Conservation (phyloP, 23 tunicate species). For the Botrylloides violaceus region DNA sequence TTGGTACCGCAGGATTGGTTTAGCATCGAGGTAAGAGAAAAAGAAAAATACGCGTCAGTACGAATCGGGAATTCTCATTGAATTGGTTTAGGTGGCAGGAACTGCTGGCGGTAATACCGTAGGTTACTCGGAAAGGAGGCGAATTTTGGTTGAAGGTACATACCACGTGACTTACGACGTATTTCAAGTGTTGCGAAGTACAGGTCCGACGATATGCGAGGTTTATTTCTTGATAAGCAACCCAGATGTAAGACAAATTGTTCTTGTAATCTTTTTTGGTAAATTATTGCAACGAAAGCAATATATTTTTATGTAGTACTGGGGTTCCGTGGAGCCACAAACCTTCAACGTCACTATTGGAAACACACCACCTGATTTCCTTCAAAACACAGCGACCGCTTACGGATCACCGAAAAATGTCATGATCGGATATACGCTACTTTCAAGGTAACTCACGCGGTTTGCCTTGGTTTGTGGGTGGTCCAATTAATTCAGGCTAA, state of each 20-base stretch:
- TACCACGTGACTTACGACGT: constrained; percentile 3
- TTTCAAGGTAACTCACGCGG: constrained; percentile 18
- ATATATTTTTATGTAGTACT: constrained; percentile 1
- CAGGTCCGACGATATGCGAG: constrained; percentile 30
- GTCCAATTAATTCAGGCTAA: too few relatives aligned
- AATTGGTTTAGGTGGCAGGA: background rate
- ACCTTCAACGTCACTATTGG: background rate
- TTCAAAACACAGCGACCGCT: background rate
- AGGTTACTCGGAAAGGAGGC: background rate
- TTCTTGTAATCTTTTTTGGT: too few relatives aligned
- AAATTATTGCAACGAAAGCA: too few relatives aligned
- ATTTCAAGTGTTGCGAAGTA: constrained; percentile 11
- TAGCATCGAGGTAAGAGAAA: background rate
- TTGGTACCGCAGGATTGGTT: background rate
- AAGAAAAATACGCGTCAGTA: too few relatives aligned
- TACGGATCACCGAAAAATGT: constrained; percentile 9
- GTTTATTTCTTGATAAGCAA: constrained; percentile 35
- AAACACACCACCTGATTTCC: background rate
- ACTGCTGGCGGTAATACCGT: background rate
- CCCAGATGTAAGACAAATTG: constrained; percentile 11
- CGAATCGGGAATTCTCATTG: too few relatives aligned
- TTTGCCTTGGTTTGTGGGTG: too few relatives aligned
- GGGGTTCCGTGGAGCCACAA: background rate
- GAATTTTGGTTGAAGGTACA: constrained; percentile 14
- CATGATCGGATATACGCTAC: constrained; percentile 38